Conservation (phyloP, 1,140 invertebrate species). For the Panagrolaimus sp. region DNA sequence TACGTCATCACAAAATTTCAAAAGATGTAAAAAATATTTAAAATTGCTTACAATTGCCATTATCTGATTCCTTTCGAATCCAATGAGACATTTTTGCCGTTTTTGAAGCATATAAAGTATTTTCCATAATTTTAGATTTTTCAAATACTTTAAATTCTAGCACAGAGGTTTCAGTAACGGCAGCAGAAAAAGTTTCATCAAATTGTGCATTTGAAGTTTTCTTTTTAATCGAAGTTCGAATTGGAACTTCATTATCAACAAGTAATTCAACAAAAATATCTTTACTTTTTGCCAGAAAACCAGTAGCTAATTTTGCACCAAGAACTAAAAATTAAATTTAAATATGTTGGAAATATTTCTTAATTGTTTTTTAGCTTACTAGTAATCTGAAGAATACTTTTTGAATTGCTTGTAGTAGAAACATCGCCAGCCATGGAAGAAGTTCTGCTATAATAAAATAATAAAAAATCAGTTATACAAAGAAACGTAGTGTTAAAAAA, state of each 20-base stretch:
- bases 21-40: background rate
- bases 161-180: constrained; percentile 46
- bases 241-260: constrained; percentile 29
- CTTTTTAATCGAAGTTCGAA: constrained; percentile 46
- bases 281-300: constrained; percentile 37
- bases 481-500: too few relatives aligned
- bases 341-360: background rate
- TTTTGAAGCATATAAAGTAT: constrained; percentile 43
- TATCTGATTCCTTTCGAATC: constrained; percentile 51
- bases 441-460: background rate
- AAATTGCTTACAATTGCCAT: constrained; percentile 45
- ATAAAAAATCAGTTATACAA: too few relatives aligned
- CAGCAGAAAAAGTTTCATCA: constrained; percentile 46
- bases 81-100: constrained; percentile 42
- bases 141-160: constrained; percentile 47
- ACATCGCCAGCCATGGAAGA: constrained; percentile 21
- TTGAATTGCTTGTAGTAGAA: background rate
- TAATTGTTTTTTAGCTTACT: constrained; percentile 12
- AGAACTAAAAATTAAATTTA: background rate
- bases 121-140: constrained; percentile 54
- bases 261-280: constrained; percentile 48
- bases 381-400: constrained; percentile 38
- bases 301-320: constrained; percentile 32
- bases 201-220: constrained; percentile 51
- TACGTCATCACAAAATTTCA: too few relatives aligned